A percentile compares a stretch with the other conserved stretches of the same genome.
These are phyloP conservation scores for Protaetia brevitarsis DNA, from an alignment of 1,140 invertebrate genomes.

Conservation along the genomic window DNA sequence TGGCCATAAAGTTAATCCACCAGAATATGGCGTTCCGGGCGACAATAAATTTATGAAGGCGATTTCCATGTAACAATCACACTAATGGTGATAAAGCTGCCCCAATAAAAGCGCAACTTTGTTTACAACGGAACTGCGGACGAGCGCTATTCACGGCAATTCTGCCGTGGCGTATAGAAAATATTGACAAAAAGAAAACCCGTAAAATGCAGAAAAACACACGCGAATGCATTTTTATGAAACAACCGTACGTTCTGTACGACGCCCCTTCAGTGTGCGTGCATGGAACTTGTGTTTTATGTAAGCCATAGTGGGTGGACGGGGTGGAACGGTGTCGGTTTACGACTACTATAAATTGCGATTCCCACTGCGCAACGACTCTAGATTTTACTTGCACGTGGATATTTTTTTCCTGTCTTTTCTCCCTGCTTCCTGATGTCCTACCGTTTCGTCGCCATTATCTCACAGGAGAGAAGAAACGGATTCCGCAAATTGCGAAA, in stretches of 20 bases:
- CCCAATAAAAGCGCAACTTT: not conserved
- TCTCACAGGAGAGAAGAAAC: not conserved
- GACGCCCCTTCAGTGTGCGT: not conserved
- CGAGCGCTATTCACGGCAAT: too few relatives aligned
- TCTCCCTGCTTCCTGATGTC: not conserved
- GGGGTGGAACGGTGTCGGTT: not conserved
- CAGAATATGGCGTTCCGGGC: not conserved
- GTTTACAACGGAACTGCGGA: not conserved
- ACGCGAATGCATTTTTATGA: constrained; percentile 18
- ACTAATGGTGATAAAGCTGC: constrained; percentile 12
- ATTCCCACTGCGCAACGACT: not conserved
- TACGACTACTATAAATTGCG: constrained; percentile 12
- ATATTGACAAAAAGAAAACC: constrained; percentile 4
- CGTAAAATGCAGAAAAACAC: constrained; percentile 10
- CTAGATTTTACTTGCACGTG: constrained; percentile 16
- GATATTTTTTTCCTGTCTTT: not conserved
- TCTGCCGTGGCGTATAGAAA: too few relatives aligned
- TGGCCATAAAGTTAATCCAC: not conserved
- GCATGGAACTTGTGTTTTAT: constrained; percentile 9
- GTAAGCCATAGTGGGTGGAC: not conserved
- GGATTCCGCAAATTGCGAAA: constrained; percentile 12
- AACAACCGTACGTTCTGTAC: too few relatives aligned
- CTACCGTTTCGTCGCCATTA: not conserved
- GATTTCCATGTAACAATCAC: not conserved
- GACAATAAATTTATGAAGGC: not conserved